Evolutionary conservation across 2,888 invertebrate species (phyloP).

Genomic region (Xylota segnis): DNA sequence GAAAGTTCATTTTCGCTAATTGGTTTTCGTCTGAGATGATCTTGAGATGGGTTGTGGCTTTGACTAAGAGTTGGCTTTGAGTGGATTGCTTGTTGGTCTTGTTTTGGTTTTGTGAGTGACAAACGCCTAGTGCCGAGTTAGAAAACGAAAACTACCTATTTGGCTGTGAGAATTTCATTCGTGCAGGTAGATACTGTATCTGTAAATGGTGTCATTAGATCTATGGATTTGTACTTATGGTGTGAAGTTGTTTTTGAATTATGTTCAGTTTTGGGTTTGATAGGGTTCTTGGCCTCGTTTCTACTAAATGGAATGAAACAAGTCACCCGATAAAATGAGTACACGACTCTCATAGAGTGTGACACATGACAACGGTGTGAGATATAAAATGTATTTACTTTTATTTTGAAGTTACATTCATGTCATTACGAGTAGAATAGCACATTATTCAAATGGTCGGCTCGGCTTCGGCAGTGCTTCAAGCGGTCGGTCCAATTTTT

Average conservation of each 20-base stretch:
- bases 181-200: not conserved
- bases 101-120: not conserved
- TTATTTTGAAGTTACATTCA: no score
- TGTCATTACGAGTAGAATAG: no score
- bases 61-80: not conserved
- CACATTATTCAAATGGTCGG: no score
- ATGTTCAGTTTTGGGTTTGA: not conserved
- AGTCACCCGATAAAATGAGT: not conserved
- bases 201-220: not conserved
- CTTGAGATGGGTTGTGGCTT: not conserved
- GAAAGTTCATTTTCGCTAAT: not conserved
- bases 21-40: conserved; percentile 1
- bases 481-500: no score
- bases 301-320: not conserved
- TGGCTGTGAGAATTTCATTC: not conserved
- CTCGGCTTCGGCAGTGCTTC: no score
- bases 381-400: no score
- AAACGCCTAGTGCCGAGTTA: not conserved
- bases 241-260: not conserved
- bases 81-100: not conserved
- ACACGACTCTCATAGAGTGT: not conserved
- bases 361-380: no score
- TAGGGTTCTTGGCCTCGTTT: not conserved
- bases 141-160: not conserved
- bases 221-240: not conserved